These are phyloP conservation scores for Atopsyche davidsoni DNA, from an alignment of 1,140 invertebrate species.

Conservation along the genomic window DNA sequence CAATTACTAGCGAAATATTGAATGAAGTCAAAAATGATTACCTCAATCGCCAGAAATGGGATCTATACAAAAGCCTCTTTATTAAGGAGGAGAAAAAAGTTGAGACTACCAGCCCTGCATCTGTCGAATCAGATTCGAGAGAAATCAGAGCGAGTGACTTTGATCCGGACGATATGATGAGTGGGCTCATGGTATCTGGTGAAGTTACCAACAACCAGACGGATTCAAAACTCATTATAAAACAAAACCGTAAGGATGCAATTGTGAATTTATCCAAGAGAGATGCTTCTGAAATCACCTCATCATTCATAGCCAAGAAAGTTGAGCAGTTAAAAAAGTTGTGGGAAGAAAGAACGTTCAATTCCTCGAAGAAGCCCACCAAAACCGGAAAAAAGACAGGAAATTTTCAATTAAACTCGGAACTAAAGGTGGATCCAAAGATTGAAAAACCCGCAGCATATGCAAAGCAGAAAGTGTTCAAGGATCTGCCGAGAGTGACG, in stretches of 20 bases:
- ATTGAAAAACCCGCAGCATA: constrained; percentile 24
- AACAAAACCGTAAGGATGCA: neutral
- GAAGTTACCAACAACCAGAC: too few species aligned
- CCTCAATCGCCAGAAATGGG: too few species aligned
- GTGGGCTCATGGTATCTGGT: too few species aligned
- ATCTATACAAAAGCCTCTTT: too few species aligned
- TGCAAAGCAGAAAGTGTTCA: constrained; percentile 26
- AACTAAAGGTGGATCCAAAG: constrained; percentile 16
- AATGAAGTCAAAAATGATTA: too few species aligned
- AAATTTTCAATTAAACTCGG: constrained; percentile 21
- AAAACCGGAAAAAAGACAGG: neutral
- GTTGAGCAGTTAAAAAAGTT: constrained; percentile 12
- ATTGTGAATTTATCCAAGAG: constrained; percentile 6
- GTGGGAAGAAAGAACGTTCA: constrained; percentile 10
- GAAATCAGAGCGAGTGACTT: too few species aligned
- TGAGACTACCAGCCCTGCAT: too few species aligned
- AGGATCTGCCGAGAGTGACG: constrained; percentile 18
- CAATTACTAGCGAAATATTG: too few species aligned
- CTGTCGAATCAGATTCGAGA: too few species aligned
- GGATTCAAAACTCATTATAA: neutral
- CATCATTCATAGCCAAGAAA: constrained; percentile 13
- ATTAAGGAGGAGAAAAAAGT: too few species aligned
- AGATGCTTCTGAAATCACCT: constrained; percentile 4
- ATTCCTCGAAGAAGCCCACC: neutral
- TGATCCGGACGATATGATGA: too few species aligned